Evolutionary conservation across 2,888 invertebrate genomes (phyloP).

Genomic region (Mystacides longicornis): DNA sequence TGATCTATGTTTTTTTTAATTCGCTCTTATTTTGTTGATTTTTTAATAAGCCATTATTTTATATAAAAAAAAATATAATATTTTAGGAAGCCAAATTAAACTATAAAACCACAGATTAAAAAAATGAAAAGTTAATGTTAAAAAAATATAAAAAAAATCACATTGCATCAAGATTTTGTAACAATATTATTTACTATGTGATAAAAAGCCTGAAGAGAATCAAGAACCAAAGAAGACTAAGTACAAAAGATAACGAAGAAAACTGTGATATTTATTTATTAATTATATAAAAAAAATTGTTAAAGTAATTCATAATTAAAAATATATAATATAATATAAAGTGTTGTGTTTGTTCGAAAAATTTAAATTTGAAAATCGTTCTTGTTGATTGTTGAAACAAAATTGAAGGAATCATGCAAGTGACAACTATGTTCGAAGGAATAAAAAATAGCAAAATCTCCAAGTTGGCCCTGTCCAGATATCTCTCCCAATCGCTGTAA

Average conservation of each 20-base stretch:
- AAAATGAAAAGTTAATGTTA: no score
- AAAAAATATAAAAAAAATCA: no score
- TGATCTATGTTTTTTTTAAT: no score
- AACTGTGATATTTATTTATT: constrained; percentile 15
- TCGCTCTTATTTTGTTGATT: no score
- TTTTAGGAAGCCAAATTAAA: no score
- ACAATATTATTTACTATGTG: constrained; percentile 13
- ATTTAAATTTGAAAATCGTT: no score
- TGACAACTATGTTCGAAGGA: constrained; percentile 63
- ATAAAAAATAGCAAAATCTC: constrained; percentile 68
- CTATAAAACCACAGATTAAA: no score
- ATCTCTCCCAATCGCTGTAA: constrained; percentile 73
- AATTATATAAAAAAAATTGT: not conserved
- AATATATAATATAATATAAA: not conserved
- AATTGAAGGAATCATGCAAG: constrained; percentile 25
- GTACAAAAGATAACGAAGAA: constrained; percentile 14
- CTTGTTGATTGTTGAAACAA: not conserved
- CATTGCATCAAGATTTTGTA: constrained; percentile 4
- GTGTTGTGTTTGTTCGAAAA: not conserved
- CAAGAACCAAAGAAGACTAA: constrained; percentile 5
- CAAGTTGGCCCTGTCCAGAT: constrained; percentile 65
- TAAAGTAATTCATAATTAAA: not conserved
- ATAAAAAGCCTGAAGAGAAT: constrained; percentile 11
- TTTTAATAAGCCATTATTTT: no score
- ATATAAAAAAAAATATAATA: no score